A percentile compares a stretch with the other conserved stretches of the same genome.
Evolutionary conservation across 1,140 invertebrate species (phyloP).

Genomic region (Brachionus angularis): DNA sequence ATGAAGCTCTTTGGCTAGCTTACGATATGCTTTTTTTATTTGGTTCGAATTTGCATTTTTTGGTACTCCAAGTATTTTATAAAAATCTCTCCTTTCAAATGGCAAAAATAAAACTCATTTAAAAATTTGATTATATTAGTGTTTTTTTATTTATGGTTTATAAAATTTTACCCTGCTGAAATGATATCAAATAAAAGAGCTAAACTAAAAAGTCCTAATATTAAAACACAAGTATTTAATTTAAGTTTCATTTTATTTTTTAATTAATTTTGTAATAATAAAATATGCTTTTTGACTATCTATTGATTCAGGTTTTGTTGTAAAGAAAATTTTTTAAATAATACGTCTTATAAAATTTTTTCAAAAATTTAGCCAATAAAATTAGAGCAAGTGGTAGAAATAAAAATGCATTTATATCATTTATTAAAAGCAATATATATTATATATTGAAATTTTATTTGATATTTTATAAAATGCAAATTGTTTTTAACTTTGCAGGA

Average conservation of each 20-base stretch:
- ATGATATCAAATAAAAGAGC: constrained; percentile 9
- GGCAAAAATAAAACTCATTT: not conserved
- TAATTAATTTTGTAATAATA: too few relatives aligned
- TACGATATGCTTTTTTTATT: constrained; percentile 95
- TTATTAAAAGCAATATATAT: not conserved
- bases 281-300: too few relatives aligned
- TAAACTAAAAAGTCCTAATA: not conserved
- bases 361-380: constrained; percentile 21
- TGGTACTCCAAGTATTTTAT: constrained; percentile 81
- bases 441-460: not conserved
- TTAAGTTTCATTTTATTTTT: too few relatives aligned
- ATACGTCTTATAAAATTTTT: too few relatives aligned
- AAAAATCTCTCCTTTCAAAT: constrained; percentile 77
- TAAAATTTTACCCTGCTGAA: constrained; percentile 32
- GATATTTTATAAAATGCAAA: too few relatives aligned
- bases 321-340: too few relatives aligned
- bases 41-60: constrained; percentile 80
- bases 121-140: too few relatives aligned
- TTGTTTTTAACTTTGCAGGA: too few relatives aligned
- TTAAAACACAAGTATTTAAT: too few relatives aligned
- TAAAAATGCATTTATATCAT: too few relatives aligned
- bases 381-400: constrained; percentile 38
- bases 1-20: constrained; percentile 90
- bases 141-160: too few relatives aligned
- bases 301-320: too few relatives aligned